phyloP scores from a whole-genome alignment of 2,888 invertebrate genomes.

The Abrostola triplasia region DNA sequence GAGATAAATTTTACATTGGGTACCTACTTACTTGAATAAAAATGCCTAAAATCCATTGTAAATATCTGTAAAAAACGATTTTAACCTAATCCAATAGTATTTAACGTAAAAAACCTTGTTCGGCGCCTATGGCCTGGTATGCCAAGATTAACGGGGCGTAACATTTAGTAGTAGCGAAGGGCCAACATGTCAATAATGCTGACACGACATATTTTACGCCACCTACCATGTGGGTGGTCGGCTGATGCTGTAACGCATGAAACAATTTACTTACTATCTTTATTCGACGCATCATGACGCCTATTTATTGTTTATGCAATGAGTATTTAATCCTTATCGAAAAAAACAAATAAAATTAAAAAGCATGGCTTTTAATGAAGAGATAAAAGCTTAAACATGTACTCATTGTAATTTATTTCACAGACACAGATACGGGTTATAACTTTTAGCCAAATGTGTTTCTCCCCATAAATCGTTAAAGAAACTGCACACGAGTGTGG shows the following conservation, averaged over 20 bases:
- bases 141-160: constrained; percentile 76
- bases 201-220: constrained; percentile 74
- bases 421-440: too few relatives aligned
- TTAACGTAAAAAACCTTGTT: constrained; percentile 8
- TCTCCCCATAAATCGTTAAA: not conserved
- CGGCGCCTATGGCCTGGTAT: constrained; percentile 47
- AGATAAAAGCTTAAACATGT: too few relatives aligned
- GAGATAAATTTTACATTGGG: too few relatives aligned
- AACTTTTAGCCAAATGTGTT: too few relatives aligned
- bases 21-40: too few relatives aligned
- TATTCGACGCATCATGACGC: too few relatives aligned
- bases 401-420: not conserved
- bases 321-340: too few relatives aligned
- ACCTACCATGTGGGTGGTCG: constrained; percentile 79
- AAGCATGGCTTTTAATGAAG: too few relatives aligned
- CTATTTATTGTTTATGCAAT: too few relatives aligned
- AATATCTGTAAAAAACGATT: constrained; percentile 3
- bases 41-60: too few relatives aligned
- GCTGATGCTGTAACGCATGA: not conserved
- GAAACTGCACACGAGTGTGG: not conserved
- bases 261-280: not conserved
- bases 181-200: constrained; percentile 75
- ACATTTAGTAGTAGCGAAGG: constrained; percentile 76
- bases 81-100: constrained; percentile 23
- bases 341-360: too few relatives aligned